These are phyloP conservation scores for Porphyrio hochstetteri DNA, from an alignment of 2,113 vertebrate genomes.

Conservation along the genomic window DNA sequence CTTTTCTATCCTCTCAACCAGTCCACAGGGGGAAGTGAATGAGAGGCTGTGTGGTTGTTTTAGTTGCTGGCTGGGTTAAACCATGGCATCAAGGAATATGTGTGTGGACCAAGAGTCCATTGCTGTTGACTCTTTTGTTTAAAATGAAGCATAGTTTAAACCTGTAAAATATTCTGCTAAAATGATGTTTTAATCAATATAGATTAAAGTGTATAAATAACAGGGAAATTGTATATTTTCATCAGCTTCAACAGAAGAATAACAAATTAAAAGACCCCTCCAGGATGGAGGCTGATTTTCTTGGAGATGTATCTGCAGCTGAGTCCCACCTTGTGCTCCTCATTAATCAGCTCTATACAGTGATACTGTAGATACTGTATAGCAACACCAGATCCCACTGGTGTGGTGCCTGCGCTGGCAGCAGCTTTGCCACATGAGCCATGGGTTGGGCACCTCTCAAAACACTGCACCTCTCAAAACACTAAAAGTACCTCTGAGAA, in stretches of 20 bases:
- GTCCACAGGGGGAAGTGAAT: too few relatives aligned
- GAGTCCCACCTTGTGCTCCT: accelerated
- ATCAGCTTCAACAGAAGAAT: background rate
- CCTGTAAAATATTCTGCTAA: background rate
- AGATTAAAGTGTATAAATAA: background rate
- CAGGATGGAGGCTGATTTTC: background rate
- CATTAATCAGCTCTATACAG: background rate
- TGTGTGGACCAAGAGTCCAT: accelerated
- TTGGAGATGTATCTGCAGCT: background rate
- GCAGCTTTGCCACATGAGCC: background rate
- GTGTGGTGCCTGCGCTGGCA: background rate
- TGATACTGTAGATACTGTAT: too few relatives aligned
- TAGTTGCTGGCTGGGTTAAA: too few relatives aligned
- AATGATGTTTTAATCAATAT: background rate
- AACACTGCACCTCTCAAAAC: accelerated
- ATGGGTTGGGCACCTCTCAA: background rate
- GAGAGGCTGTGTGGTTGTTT: too few relatives aligned
- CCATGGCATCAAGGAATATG: accelerated
- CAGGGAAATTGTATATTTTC: background rate
- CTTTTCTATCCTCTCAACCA: too few relatives aligned
- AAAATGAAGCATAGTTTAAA: background rate
- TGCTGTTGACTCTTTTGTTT: background rate
- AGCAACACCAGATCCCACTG: background rate
- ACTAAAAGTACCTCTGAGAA: background rate
- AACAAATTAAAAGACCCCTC: background rate